phyloP scores from a whole-genome alignment of 2,797 vertebrate species.

The Anguilla obscura region DNA sequence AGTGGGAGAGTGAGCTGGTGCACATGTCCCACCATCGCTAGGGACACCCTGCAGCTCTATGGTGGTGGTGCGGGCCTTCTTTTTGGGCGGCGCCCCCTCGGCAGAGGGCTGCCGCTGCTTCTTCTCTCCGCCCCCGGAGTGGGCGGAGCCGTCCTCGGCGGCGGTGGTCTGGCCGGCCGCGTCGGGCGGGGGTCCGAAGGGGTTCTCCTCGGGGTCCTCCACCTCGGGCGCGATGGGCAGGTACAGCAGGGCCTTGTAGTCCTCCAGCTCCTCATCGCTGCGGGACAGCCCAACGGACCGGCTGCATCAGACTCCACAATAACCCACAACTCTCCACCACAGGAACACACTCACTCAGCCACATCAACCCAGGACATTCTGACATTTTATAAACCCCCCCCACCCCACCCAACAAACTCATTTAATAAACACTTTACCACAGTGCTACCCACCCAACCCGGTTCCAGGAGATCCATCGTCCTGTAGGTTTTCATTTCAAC shows the following conservation, averaged over 20 bases:
- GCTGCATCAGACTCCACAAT: not conserved
- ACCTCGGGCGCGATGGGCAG: conserved; percentile 96
- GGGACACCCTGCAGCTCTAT: conserved; percentile 97
- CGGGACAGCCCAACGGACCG: not conserved
- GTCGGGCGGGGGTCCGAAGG: conserved; percentile 91
- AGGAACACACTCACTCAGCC: not conserved
- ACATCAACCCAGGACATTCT: not conserved
- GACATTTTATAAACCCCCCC: not conserved
- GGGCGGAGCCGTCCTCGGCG: conserved; percentile 72
- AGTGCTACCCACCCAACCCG: not conserved
- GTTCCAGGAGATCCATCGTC: too few species aligned
- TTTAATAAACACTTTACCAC: not conserved
- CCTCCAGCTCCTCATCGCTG: conserved; percentile 96
- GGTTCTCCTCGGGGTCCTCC: conserved; percentile 96
- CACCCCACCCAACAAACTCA: not conserved
- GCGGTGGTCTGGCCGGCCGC: conserved; percentile 59
- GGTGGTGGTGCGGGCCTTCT: conserved; percentile 95
- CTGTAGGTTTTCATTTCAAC: too few species aligned
- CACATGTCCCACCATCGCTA: conserved; percentile 80
- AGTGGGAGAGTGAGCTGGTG: too few species aligned
- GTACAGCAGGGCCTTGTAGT: conserved; percentile 91
- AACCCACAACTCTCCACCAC: not conserved
- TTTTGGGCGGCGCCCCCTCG: conserved; percentile 89
- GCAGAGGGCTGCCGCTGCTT: conserved; percentile 87
- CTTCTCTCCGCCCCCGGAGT: conserved; percentile 75